Base-by-base conservation (phyloP, 2,888 invertebrate genomes). In the Cataglyphis rosenhaueri region DNA sequence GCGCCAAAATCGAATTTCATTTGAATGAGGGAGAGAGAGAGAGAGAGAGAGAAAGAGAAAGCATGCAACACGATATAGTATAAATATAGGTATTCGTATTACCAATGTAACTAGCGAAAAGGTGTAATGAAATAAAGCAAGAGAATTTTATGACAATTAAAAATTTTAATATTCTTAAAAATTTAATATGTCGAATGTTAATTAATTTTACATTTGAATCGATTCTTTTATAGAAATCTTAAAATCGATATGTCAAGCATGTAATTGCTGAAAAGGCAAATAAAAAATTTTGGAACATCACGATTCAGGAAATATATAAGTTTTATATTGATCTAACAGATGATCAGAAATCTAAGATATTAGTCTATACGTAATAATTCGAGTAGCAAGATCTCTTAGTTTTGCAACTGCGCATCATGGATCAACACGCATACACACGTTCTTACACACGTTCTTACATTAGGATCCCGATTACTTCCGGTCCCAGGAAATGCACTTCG, bases 401-500 rank as follows among this genome's bases (percentile, higher is more conserved):
- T 6, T 65, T 41, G 21, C 65, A 10, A n/a, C 18, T 35, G 32
- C 61, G 55, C 15, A 38, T 41, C 12, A 41, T 12, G 15, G 18
- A 48, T 35, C 12, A 21, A 6, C 15, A 10, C 35, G 9, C n/a
- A 6, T 8, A 6, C 35, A 4, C 15, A 2, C 21, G 21, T 68
- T 78, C 57, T 57, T 41, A 57, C 18, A 35, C 21, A 41, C 25
- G 52, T 52, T 52, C n/a, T 52, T 52, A 52, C 66, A 85, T 87
- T 87, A 84, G 81, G 82, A 79, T 83, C 64, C 68, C 82, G 83
- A 87, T 89, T 88, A 86, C 81, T 84, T 68, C 41, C 68, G 48
- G 8, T 48, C 32, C 29, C 25, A 41, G 66, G 41, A 64, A 66
- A 75, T 64, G 70, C 83, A 84, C 62, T 78, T 81, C 25, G 62